Evolutionary conservation across 2,113 vertebrate species (phyloP).

Genomic region (Heptranchias perlo): DNA sequence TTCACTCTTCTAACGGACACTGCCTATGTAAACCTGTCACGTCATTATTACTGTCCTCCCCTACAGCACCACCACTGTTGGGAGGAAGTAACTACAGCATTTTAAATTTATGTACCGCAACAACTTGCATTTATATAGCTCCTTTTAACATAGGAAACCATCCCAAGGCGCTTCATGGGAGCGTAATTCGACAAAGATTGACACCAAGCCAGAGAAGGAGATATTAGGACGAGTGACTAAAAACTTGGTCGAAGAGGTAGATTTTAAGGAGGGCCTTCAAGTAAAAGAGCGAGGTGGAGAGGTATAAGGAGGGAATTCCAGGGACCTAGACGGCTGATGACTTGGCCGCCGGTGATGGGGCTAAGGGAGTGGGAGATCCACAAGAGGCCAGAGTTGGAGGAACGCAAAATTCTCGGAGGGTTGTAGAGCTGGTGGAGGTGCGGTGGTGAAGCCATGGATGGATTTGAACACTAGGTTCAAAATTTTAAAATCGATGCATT

Average conservation of each 20-base stretch:
- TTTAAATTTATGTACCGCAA: not conserved
- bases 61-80: not conserved
- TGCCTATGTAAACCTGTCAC: not conserved
- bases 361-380: not conserved
- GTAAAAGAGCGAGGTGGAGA: no score
- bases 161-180: not conserved
- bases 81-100: not conserved
- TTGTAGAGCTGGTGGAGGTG: not conserved
- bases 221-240: not conserved
- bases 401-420: not conserved
- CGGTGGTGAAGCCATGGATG: not conserved
- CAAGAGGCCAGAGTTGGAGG: not conserved
- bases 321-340: not conserved
- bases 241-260: not conserved
- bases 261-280: not conserved
- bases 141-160: not conserved
- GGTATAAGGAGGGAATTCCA: not conserved
- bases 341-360: not conserved
- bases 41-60: not conserved
- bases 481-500: not conserved
- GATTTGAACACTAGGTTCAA: not conserved
- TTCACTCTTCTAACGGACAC: no score
- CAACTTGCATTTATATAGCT: not conserved
- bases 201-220: not conserved
- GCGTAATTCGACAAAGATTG: not conserved